Evolutionary conservation across 1,140 invertebrate genomes (phyloP).

Genomic region (honey bee (Apis mellifera)): Amel_HAv3.1 CM009943.2:7673501-7674000

Average conservation of each 20-base stretch:
- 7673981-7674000: conserved; percentile 87
- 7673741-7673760: conserved; percentile 93
- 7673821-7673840: conserved; percentile 94
- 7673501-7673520: too few species aligned
- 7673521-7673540: too few species aligned
- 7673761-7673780: conserved; percentile 93
- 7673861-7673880: conserved; percentile 89
- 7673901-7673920: conserved; percentile 88
- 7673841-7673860: conserved; percentile 95
- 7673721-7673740: conserved; percentile 93
- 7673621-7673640: too few species aligned
- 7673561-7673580: too few species aligned
- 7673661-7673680: background rate
- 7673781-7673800: conserved; percentile 92
- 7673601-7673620: too few species aligned
- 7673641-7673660: background rate
- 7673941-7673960: conserved; percentile 96
- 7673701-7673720: conserved; percentile 91
- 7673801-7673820: conserved; percentile 90
- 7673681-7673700: conserved; percentile 54
- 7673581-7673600: too few species aligned
- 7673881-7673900: conserved; percentile 85
- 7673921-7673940: conserved; percentile 94
- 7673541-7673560: too few species aligned
- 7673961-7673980: conserved; percentile 96